Conservation (phyloP, 2,888 invertebrate species). For the Polia nebulosa region DNA sequence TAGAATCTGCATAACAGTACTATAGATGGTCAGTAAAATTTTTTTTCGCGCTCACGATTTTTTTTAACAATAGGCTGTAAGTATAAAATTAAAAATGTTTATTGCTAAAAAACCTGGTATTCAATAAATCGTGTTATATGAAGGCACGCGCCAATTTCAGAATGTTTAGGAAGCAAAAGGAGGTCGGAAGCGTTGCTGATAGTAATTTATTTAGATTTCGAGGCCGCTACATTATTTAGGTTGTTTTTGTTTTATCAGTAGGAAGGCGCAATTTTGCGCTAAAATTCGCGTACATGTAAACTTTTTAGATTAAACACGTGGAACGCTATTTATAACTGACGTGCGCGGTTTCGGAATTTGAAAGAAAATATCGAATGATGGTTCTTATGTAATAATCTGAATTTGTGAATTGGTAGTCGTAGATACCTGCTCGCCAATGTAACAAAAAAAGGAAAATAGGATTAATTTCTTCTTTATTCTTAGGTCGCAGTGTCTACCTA, state of each 20-base stretch:
- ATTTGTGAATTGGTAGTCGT: background rate
- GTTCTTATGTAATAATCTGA: background rate
- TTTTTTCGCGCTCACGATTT: too few species aligned
- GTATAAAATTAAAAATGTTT: slow-evolving; percentile 6
- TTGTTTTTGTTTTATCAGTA: slow-evolving; percentile 90
- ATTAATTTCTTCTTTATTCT: too few species aligned
- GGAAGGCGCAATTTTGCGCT: slow-evolving; percentile 87
- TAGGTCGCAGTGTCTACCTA: too few species aligned
- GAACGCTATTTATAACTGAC: slow-evolving; percentile 41
- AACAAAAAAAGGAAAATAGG: too few species aligned
- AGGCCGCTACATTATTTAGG: slow-evolving; percentile 88
- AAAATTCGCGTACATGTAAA: slow-evolving; percentile 72
- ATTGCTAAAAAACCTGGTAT: slow-evolving; percentile 17
- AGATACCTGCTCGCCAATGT: too few species aligned
- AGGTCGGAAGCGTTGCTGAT: slow-evolving; percentile 89
- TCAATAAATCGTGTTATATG: slow-evolving; percentile 65
- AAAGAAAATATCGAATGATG: too few species aligned
- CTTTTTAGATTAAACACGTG: slow-evolving; percentile 75
- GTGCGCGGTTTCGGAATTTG: slow-evolving; percentile 9
- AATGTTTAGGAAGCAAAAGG: slow-evolving; percentile 86
- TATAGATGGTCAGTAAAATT: too few species aligned
- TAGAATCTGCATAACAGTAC: too few species aligned
- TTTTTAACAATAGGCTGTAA: slow-evolving; percentile 27
- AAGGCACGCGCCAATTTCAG: slow-evolving; percentile 75
- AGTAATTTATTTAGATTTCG: slow-evolving; percentile 89